These are phyloP conservation scores for Rhinoderma darwinii DNA, from an alignment of 2,113 vertebrate species.

Conservation along the genomic window DNA sequence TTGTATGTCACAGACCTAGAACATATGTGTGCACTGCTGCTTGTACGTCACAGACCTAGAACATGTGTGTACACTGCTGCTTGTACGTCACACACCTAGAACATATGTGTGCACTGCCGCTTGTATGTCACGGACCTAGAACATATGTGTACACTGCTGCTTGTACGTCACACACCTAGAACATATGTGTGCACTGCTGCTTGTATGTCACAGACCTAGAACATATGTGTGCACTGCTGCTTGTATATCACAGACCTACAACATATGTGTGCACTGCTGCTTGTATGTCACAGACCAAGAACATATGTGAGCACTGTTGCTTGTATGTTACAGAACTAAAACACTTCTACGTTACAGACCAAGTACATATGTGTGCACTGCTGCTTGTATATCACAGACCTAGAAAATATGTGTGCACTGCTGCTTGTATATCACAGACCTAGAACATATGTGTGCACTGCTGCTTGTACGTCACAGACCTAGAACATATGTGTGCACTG, in stretches of 20 bases:
- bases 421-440: neutral
- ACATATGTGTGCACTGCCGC: neutral
- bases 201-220: neutral
- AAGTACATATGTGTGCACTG: neutral
- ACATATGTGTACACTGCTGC: neutral
- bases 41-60: neutral
- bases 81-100: neutral
- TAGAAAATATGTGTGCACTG: neutral
- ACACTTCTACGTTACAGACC: no score
- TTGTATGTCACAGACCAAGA: neutral
- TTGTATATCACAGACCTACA: neutral
- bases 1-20: neutral
- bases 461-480: neutral
- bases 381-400: neutral
- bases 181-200: neutral
- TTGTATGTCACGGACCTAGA: neutral
- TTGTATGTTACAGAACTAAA: neutral
- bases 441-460: neutral
- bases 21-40: neutral
- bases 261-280: neutral
- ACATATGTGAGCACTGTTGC: neutral
- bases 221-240: neutral
- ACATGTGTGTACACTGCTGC: neutral
- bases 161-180: neutral
- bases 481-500: neutral